Evolutionary conservation across 2,797 vertebrate genomes (phyloP).

Genomic region (Cossypha polioptera): DNA sequence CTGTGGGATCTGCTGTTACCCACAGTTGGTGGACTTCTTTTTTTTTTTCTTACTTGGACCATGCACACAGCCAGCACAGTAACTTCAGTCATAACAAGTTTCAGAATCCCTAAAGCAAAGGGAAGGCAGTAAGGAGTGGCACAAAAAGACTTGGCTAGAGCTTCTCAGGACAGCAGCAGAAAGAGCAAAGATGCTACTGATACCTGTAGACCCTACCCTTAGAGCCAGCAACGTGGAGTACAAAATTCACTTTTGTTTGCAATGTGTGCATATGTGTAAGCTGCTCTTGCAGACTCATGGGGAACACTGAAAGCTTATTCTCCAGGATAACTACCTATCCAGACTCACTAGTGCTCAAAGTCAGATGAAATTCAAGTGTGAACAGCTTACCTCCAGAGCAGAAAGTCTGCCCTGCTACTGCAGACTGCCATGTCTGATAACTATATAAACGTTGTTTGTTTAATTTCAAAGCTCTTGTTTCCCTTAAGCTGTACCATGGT

Average conservation of each 20-base stretch:
- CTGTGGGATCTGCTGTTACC: slow-evolving; percentile 36
- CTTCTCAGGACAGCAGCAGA: not conserved
- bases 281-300: not conserved
- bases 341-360: not conserved
- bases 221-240: not conserved
- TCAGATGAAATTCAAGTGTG: slow-evolving; percentile 5
- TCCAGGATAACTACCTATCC: not conserved
- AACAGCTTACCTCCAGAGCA: slow-evolving; percentile 17
- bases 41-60: not conserved
- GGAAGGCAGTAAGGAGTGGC: not conserved
- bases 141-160: not conserved
- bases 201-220: not conserved
- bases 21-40: not conserved
- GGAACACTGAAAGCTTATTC: not conserved
- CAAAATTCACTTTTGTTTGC: not conserved
- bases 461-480: slow-evolving; percentile 52
- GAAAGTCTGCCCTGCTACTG: slow-evolving; percentile 15
- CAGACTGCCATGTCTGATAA: slow-evolving; percentile 1
- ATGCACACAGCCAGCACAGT: not conserved
- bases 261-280: not conserved
- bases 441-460: slow-evolving; percentile 26
- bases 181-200: not conserved
- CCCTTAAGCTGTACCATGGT: not conserved
- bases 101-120: not conserved
- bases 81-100: slow-evolving; percentile 12